Conservation (phyloP, 2,888 invertebrate species). For the Drosophila atroscutellata region DNA sequence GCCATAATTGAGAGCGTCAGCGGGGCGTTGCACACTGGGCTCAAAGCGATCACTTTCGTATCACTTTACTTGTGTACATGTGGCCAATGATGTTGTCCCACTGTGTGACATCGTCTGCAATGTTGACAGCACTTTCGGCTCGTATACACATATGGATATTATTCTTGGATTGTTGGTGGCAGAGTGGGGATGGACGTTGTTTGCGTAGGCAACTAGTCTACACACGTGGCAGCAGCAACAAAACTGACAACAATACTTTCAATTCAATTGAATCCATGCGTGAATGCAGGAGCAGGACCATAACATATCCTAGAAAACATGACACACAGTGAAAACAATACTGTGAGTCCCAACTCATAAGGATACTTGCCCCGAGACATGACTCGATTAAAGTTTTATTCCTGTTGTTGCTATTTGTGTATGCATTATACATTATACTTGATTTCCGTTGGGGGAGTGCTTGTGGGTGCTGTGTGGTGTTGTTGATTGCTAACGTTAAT, state of each 20-base stretch:
- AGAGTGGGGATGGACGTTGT: not conserved
- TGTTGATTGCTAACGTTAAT: slow-evolving; percentile 52
- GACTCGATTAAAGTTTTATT: slow-evolving; percentile 13
- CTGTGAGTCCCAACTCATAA: slow-evolving; percentile 3
- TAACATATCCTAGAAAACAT: slow-evolving; percentile 14
- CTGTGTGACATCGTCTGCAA: slow-evolving; percentile 23
- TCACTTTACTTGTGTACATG: not conserved
- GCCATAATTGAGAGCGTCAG: slow-evolving; percentile 20
- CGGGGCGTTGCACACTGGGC: slow-evolving; percentile 22
- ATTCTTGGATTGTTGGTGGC: slow-evolving; percentile 5
- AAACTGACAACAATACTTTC: not conserved
- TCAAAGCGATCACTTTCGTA: not conserved
- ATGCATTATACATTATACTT: slow-evolving; percentile 10
- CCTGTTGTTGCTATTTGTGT: slow-evolving; percentile 2
- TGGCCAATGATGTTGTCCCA: slow-evolving; percentile 8
- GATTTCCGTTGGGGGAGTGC: slow-evolving; percentile 7
- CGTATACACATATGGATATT: slow-evolving; percentile 1
- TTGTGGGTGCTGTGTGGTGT: slow-evolving; percentile 14
- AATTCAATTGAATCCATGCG: not conserved
- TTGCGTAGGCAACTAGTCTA: slow-evolving; percentile 23
- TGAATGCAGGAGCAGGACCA: not conserved
- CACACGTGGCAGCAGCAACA: slow-evolving; percentile 35
- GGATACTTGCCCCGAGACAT: slow-evolving; percentile 12
- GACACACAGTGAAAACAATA: not conserved
- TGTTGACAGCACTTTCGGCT: not conserved